Base-by-base conservation (phyloP, 2,797 vertebrate species). In the Gallinago stenura region DNA sequence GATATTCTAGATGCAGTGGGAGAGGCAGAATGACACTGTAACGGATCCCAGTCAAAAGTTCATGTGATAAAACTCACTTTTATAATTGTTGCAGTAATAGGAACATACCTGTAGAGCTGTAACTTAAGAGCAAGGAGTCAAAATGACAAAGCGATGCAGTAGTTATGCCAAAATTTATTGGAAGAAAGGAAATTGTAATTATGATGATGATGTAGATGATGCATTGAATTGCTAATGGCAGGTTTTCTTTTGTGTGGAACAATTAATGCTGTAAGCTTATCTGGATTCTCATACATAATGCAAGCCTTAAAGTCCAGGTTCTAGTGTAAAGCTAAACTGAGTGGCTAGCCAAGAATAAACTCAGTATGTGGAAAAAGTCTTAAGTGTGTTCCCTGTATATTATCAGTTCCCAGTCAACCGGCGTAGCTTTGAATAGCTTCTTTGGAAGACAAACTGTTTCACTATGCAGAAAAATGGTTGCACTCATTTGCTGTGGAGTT, bases 261-360 rank as follows among this genome's bases (percentile, higher is more conserved):
- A 96, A 97, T 97, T 97, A 97, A 97, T 95, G 25, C 83, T 73
- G 81, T 96, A 97, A 97, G n/a, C 39, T 85, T 95, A 95, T 88
- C 97, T 92, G 93, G 83, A 93, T 50, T 91, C 93, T 97, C 77
- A 92, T 98, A 81, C 87, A 96, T 97, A 97, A 97, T 97, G 89
- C 76, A 97, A 90, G 28, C 76, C 61, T 78, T 90, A 70, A 96
- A 87, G 91, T 90, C 71, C 68, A 79, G 54, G 68, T 58, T 90
- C 64, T 92, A 92, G 95, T 77, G 89, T 94, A 95, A 95, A 97
- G 90, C 73, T 89, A 71, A 95, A 81, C 76, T 86, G 75, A 17
- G 41, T 92, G 68, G 56, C 81, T 78, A 83, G 89, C 86, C 82
- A 94, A 81, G 92, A 95, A 89, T 93, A 78, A 94, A 91, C 57